Conservation (phyloP, 2,797 vertebrate genomes). For the Bucorvus abyssinicus region DNA sequence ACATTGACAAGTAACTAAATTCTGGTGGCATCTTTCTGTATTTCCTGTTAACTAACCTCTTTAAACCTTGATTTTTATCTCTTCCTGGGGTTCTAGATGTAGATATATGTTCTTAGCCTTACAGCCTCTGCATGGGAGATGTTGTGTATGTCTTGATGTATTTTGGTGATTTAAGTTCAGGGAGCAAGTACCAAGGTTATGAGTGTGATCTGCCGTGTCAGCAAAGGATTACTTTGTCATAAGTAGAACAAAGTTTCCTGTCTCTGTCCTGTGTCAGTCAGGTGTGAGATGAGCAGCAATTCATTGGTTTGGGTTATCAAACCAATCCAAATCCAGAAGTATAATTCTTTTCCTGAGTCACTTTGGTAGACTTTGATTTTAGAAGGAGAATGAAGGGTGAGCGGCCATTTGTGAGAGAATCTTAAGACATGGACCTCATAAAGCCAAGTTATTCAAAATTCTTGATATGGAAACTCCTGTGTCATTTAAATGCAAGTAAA, state of each 20-base stretch:
- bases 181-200: neutral
- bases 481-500: neutral
- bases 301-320: neutral
- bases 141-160: neutral
- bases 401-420: neutral
- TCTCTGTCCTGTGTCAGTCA: neutral
- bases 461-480: neutral
- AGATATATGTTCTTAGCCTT: neutral
- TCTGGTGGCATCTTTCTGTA: neutral
- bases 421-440: neutral
- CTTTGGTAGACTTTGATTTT: neutral
- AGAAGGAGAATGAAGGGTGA: neutral
- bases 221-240: neutral
- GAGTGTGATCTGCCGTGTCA: neutral
- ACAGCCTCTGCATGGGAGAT: neutral
- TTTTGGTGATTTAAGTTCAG: neutral
- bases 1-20: neutral
- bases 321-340: neutral
- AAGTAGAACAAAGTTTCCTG: neutral
- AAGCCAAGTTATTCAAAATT: neutral
- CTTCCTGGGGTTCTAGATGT: neutral
- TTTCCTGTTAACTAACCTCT: neutral
- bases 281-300: neutral
- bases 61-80: neutral
- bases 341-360: neutral